Conservation (phyloP, 2,797 vertebrate genomes). For the Rhinatrema bivittatum region DNA sequence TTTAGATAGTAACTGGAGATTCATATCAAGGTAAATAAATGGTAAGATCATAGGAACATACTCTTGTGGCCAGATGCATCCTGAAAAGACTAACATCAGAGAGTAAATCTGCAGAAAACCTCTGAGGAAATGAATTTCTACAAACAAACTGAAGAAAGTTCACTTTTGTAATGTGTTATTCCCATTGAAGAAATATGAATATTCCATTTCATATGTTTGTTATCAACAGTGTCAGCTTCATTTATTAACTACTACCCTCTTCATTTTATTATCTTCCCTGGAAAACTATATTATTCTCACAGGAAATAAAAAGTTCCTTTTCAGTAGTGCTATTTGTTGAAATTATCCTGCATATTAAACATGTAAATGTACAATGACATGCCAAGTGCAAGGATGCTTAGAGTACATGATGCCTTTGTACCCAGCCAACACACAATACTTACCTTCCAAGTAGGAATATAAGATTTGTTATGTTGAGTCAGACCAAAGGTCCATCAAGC, state of each 20-base stretch:
- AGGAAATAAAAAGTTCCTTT: slow-evolving; percentile 11
- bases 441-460: too few species aligned
- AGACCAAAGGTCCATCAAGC: too few species aligned
- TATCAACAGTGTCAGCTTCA: slow-evolving; percentile 44
- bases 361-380: too few species aligned
- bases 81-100: slow-evolving; percentile 60
- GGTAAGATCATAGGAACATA: slow-evolving; percentile 53
- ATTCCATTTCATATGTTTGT: slow-evolving; percentile 59
- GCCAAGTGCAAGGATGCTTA: too few species aligned
- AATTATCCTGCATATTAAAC: too few species aligned
- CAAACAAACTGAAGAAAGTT: slow-evolving; percentile 63
- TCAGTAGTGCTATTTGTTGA: slow-evolving; percentile 13
- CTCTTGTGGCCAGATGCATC: slow-evolving; percentile 55
- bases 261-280: slow-evolving; percentile 7
- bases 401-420: too few species aligned
- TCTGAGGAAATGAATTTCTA: slow-evolving; percentile 50
- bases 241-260: slow-evolving; percentile 47
- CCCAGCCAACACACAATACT: too few species aligned
- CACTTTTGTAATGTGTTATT: slow-evolving; percentile 66
- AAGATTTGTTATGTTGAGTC: too few species aligned
- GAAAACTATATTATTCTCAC: slow-evolving; percentile 8
- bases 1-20: slow-evolving; percentile 63
- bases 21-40: slow-evolving; percentile 66
- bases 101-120: slow-evolving; percentile 52
- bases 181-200: slow-evolving; percentile 63